Evolutionary conservation across 1,140 invertebrate species (phyloP).

Genomic region (Listronotus bonariensis): DNA sequence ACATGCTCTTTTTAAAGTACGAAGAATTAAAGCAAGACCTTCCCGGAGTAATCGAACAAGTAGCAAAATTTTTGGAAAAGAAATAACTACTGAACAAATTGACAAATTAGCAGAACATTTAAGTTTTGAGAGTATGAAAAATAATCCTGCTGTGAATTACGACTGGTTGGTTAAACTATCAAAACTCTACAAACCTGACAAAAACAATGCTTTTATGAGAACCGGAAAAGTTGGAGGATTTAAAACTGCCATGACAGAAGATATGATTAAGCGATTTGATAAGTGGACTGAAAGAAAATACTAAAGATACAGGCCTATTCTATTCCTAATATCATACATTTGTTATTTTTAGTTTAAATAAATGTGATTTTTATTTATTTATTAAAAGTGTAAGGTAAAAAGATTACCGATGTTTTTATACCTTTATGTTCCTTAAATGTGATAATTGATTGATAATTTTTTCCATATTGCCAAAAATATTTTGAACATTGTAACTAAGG

Average conservation of each 20-base stretch:
- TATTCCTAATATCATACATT: neutral
- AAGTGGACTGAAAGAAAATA: slow-evolving; percentile 61
- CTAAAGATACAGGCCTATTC: slow-evolving; percentile 47
- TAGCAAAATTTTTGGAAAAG: slow-evolving; percentile 65
- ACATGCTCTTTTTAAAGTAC: slow-evolving; percentile 67
- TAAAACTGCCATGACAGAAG: slow-evolving; percentile 63
- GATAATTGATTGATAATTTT: too few relatives aligned
- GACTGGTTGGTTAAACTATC: slow-evolving; percentile 56
- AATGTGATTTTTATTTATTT: too few relatives aligned
- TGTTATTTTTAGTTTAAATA: neutral
- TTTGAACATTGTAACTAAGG: too few relatives aligned
- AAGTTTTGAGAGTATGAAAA: slow-evolving; percentile 68
- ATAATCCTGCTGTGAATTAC: slow-evolving; percentile 73
- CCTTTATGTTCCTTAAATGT: too few relatives aligned
- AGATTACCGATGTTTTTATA: too few relatives aligned
- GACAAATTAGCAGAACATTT: slow-evolving; percentile 62
- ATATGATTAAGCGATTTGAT: slow-evolving; percentile 62
- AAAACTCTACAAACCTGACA: slow-evolving; percentile 53
- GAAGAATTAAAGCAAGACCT: slow-evolving; percentile 72
- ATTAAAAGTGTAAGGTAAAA: too few relatives aligned
- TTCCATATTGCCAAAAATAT: too few relatives aligned
- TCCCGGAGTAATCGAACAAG: slow-evolving; percentile 59
- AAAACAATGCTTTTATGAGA: slow-evolving; percentile 64
- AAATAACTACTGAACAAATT: slow-evolving; percentile 59
- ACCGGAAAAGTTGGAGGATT: slow-evolving; percentile 68